Evolutionary conservation across 1,140 invertebrate species (phyloP).

Genomic region (Leptinotarsa defecta): DNA sequence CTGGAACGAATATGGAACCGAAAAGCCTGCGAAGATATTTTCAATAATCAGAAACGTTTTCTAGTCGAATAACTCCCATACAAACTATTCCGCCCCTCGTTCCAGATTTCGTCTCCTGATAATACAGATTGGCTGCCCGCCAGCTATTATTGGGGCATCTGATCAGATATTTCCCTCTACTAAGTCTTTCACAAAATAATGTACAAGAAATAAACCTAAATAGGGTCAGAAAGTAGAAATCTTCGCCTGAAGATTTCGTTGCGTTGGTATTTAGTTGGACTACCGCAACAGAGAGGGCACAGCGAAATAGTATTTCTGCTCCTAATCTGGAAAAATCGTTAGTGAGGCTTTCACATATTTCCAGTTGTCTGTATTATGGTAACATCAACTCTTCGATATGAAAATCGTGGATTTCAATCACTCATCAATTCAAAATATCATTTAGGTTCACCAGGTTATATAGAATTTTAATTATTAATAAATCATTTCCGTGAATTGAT

Average conservation of each 20-base stretch:
- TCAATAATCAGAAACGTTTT: not conserved
- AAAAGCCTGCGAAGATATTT: not conserved
- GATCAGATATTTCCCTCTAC: constrained; percentile 26
- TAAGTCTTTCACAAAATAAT: constrained; percentile 22
- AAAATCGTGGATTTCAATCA: too few species aligned
- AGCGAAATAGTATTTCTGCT: too few species aligned
- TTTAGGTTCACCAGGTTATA: too few species aligned
- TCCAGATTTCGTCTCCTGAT: constrained; percentile 2
- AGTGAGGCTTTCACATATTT: too few species aligned
- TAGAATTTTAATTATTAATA: too few species aligned
- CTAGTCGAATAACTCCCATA: not conserved
- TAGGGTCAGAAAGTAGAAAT: not conserved
- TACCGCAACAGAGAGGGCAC: not conserved
- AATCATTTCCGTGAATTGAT: too few species aligned
- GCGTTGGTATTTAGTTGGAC: not conserved
- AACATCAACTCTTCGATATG: too few species aligned
- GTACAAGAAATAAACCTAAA: constrained; percentile 19
- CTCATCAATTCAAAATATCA: too few species aligned
- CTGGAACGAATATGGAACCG: not conserved
- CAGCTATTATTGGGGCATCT: not conserved
- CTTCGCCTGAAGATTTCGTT: not conserved
- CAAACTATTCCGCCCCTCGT: constrained; percentile 3
- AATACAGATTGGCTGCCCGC: not conserved
- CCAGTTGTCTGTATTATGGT: too few species aligned
- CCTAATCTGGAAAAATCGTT: too few species aligned